Evolutionary conservation across 2,888 invertebrate genomes (phyloP), one percentile per base, ranked within the genome.

Genomic region (Nasonovia ribisnigri): DNA sequence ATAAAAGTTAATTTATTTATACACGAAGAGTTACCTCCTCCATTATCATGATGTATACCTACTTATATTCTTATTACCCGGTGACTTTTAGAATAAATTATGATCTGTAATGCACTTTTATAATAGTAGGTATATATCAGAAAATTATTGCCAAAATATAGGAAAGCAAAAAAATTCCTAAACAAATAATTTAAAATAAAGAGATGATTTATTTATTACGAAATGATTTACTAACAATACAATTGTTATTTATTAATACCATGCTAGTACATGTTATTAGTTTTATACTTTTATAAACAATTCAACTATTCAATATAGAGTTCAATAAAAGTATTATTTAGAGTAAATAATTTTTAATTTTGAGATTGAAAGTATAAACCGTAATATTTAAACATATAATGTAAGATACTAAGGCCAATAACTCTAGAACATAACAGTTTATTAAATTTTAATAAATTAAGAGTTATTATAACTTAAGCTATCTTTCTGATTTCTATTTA

Each of bases 11-110:
- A 51, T 10, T 36, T 89, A 29, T 88, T 29, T 42, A 42, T 43
- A 77, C 36, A 13, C 67, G 16, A 36, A 36, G 42, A 43, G 43
- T 89, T 46, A 1, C 16, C n/a, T 90, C 24, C 16, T 90, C 51
- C 90, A 51, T 90, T 90, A 90, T 51, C 13, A 51, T 42, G 77
- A 90, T 90, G 1, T 48, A 60, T 60, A 36, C 43, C 13, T 88
- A 51, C 46, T 77, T 36, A 20, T 77, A 36, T 46, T 89, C 6
- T 77, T 90, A 90, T 77, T 77, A 51, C 77, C 3, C 13, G 11
- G 42, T 42, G 16, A 77, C 77, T 67, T 51, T 48, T 24, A 16
- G 36, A 90, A 42, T 42, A 36, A 77, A 77, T 77, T 77, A 36
- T 77, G 77, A 20, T 77, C 36, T 36, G 36, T 2, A 77, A 20